phyloP scores from a whole-genome alignment of 1,140 invertebrate genomes.

The Ptiloglossa arizonensis region DNA sequence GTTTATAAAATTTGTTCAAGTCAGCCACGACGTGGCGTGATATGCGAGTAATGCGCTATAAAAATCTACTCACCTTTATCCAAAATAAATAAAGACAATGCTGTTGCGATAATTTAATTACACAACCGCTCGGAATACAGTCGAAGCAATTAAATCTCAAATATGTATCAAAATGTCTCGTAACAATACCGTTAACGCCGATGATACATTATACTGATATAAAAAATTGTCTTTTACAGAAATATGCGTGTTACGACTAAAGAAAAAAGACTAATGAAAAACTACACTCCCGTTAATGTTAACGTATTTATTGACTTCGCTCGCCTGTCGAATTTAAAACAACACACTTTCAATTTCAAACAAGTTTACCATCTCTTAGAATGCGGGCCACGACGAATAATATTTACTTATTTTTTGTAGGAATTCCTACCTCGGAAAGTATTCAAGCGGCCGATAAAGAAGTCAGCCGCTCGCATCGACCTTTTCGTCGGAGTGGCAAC shows the following conservation, averaged over 20 bases:
- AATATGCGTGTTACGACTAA: too few species aligned
- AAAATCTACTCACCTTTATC: background rate
- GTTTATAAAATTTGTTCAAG: background rate
- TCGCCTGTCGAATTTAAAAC: too few species aligned
- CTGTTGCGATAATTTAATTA: background rate
- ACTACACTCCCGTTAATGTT: background rate
- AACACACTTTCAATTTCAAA: too few species aligned
- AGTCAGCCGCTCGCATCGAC: background rate
- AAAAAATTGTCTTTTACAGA: too few species aligned
- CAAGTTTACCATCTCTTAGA: background rate
- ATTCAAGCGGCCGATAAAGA: background rate
- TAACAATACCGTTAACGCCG: background rate
- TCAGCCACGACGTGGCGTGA: conserved; percentile 18
- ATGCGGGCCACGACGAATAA: background rate
- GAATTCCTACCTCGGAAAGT: background rate
- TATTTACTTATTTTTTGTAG: background rate
- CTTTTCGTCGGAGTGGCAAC: background rate
- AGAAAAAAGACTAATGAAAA: too few species aligned
- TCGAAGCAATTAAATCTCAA: background rate
- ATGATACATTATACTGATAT: background rate
- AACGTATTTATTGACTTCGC: background rate
- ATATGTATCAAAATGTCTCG: background rate
- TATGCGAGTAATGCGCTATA: background rate
- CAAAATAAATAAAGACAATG: background rate
- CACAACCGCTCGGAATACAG: background rate